Evolutionary conservation across 1,140 invertebrate genomes (phyloP).

Genomic region (Venturia canescens): DNA sequence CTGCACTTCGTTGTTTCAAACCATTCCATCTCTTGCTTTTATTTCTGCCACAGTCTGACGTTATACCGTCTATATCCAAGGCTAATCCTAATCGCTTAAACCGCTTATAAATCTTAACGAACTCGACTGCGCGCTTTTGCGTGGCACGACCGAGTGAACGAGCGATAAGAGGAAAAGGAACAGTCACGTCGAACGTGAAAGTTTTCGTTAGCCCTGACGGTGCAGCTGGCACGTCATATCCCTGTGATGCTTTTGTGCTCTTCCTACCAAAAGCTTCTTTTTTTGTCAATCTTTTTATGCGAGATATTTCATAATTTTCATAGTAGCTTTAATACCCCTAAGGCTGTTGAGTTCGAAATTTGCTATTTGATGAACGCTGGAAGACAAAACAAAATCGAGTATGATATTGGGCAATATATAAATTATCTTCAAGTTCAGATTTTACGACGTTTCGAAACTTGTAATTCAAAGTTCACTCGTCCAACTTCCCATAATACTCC

Average conservation of each 20-base stretch:
- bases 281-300: not conserved
- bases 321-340: too few species aligned
- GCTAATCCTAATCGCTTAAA: constrained; percentile 48
- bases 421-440: too few species aligned
- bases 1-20: constrained; percentile 22
- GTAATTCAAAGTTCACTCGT: too few species aligned
- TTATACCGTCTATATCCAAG: constrained; percentile 3
- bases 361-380: too few species aligned
- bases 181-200: constrained; percentile 19
- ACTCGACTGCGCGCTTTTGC: constrained; percentile 34
- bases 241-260: not conserved
- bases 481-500: too few species aligned
- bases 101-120: constrained; percentile 51
- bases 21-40: constrained; percentile 26
- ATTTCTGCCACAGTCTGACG: constrained; percentile 27
- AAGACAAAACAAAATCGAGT: too few species aligned
- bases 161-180: constrained; percentile 7
- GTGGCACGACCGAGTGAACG: constrained; percentile 12
- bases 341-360: too few species aligned
- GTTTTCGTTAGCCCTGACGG: constrained; percentile 17
- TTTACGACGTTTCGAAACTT: too few species aligned
- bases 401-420: too few species aligned
- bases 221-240: constrained; percentile 34
- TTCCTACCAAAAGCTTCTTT: not conserved
- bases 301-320: too few species aligned